Evolutionary conservation across 2,888 invertebrate species (phyloP).

Genomic region (Philereme vetulata): DNA sequence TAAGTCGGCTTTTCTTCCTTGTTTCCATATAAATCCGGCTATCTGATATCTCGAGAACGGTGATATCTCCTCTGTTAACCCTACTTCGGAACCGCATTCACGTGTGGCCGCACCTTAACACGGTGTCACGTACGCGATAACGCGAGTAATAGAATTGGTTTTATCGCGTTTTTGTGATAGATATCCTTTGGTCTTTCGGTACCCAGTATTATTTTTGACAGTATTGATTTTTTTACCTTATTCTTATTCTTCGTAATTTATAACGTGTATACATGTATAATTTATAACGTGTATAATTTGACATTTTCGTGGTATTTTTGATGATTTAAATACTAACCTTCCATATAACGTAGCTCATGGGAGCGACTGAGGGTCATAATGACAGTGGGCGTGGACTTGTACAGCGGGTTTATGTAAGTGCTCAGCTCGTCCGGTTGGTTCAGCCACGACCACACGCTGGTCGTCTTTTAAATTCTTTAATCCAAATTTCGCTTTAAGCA

Average conservation of each 20-base stretch:
- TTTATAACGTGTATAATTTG: no score
- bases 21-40: slow-evolving; percentile 2
- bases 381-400: slow-evolving; percentile 95
- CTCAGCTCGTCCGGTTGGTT: slow-evolving; percentile 94
- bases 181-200: slow-evolving; percentile 21
- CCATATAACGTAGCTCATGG: slow-evolving; percentile 95
- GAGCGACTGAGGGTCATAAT: slow-evolving; percentile 99
- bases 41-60: slow-evolving; percentile 8
- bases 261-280: not conserved
- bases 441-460: slow-evolving; percentile 97
- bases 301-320: no score
- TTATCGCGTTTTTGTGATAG: slow-evolving; percentile 31
- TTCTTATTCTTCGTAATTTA: not conserved
- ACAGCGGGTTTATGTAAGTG: slow-evolving; percentile 94
- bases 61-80: slow-evolving; percentile 9
- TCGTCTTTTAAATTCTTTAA: slow-evolving; percentile 82
- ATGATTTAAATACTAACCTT: slow-evolving; percentile 45
- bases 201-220: no score
- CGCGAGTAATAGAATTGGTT: slow-evolving; percentile 36
- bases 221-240: not conserved
- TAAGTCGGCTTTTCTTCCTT: not conserved
- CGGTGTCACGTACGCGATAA: slow-evolving; percentile 45
- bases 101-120: slow-evolving; percentile 37
- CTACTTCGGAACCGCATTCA: slow-evolving; percentile 40
- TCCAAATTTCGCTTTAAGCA: no score